Conservation (phyloP, 2,888 invertebrate species). For the Chloroclystis v-ata region DNA sequence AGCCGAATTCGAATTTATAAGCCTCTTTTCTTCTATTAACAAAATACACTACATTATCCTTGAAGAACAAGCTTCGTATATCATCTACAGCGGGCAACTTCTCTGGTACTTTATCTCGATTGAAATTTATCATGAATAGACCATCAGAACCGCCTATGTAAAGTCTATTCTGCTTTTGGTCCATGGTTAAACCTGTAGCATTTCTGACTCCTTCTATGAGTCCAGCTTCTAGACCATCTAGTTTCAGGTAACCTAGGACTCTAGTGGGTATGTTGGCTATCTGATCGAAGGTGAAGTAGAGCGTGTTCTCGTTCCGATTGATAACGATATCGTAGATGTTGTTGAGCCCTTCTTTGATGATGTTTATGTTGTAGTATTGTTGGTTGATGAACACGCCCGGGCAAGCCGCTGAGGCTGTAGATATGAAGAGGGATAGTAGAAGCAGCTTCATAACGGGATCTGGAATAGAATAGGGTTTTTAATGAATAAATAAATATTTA, state of each 20-base stretch:
- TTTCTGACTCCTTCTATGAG: conserved; percentile 56
- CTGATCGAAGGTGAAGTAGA: conserved; percentile 62
- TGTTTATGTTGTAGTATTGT: conserved; percentile 52
- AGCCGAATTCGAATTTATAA: conserved; percentile 52
- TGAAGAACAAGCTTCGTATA: conserved; percentile 50
- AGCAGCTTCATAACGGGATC: conserved; percentile 34
- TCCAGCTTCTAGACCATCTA: conserved; percentile 42
- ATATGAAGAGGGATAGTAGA: conserved; percentile 32
- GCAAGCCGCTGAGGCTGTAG: conserved; percentile 46
- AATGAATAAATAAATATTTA: not conserved
- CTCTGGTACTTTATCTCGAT: conserved; percentile 45
- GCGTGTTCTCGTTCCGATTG: conserved; percentile 53
- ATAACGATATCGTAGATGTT: conserved; percentile 49
- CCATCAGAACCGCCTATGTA: conserved; percentile 62
- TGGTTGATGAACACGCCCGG: conserved; percentile 49
- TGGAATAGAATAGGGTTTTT: conserved; percentile 1
- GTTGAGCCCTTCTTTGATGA: conserved; percentile 60
- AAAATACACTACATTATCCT: conserved; percentile 50
- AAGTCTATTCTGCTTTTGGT: conserved; percentile 49
- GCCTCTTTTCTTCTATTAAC: conserved; percentile 49
- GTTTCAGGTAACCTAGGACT: conserved; percentile 47
- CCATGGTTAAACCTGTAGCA: conserved; percentile 58
- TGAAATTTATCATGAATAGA: conserved; percentile 50
- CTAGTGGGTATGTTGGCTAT: conserved; percentile 40
- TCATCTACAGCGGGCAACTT: conserved; percentile 53